Evolutionary conservation across 2,113 vertebrate species (phyloP).

Genomic region (Chitala chitala): DNA sequence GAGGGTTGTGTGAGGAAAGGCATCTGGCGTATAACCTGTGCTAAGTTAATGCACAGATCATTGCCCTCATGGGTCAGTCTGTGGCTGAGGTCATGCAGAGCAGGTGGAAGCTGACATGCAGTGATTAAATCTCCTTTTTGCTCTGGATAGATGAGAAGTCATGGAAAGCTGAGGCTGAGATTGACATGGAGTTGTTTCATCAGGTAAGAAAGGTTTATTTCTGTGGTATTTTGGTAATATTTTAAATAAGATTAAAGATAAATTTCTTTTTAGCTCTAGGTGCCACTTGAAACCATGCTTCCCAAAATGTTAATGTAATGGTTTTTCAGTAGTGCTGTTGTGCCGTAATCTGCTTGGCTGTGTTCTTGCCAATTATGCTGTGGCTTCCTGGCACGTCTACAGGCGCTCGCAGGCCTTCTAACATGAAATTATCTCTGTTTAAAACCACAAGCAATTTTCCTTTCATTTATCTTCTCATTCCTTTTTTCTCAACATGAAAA

Average conservation of each 20-base stretch:
- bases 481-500: background rate
- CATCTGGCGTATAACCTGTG: no score
- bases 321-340: no score
- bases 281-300: background rate
- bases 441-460: conserved; percentile 8
- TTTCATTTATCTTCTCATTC: background rate
- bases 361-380: no score
- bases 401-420: background rate
- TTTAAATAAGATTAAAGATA: background rate
- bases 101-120: no score
- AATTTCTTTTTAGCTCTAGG: background rate
- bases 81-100: no score
- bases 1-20: no score
- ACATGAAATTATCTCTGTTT: background rate
- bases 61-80: no score
- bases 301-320: background rate
- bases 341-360: no score
- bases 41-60: no score
- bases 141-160: conserved; percentile 94
- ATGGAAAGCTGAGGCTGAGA: conserved; percentile 96
- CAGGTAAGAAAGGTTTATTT: conserved; percentile 69
- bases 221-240: conserved; percentile 14
- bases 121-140: conserved; percentile 43
- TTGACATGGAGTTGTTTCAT: conserved; percentile 98
- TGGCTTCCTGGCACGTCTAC: no score